These are phyloP conservation scores for Phortica okadai DNA, from an alignment of 2,888 invertebrate species.

Conservation along the genomic window DNA sequence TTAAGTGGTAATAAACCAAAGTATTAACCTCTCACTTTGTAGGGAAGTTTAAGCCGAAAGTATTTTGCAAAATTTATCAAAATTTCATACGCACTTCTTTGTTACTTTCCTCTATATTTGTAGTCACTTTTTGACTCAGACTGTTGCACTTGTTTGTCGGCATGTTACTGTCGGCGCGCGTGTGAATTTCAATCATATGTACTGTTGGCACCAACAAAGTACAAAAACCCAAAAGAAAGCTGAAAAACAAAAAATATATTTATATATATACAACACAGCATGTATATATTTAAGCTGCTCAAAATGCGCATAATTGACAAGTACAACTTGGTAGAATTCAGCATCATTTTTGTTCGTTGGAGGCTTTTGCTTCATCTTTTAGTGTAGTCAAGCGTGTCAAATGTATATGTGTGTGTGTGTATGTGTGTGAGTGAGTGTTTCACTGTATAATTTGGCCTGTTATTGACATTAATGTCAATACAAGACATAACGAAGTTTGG, in stretches of 20 bases:
- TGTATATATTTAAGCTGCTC: not conserved
- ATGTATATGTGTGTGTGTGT: not conserved
- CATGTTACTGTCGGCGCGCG: not conserved
- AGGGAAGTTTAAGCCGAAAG: no score
- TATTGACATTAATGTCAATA: slow-evolving; percentile 26
- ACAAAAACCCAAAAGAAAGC: not conserved
- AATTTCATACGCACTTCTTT: no score
- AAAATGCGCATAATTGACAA: not conserved
- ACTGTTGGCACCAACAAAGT: slow-evolving; percentile 43
- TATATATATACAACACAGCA: no score
- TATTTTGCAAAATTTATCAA: no score
- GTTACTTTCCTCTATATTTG: no score
- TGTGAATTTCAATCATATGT: slow-evolving; percentile 43
- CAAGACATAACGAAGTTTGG: slow-evolving; percentile 15
- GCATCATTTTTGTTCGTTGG: no score
- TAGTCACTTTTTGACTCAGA: no score
- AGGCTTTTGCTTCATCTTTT: no score
- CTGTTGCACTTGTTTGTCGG: slow-evolving; percentile 28
- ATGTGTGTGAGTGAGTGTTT: not conserved
- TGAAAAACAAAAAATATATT: not conserved
- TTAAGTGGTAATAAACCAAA: no score
- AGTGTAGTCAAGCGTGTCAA: no score
- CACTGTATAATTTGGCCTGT: slow-evolving; percentile 1
- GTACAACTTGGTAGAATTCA: not conserved
- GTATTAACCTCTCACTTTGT: no score